Base-by-base conservation (phyloP, 2,797 vertebrate species). In the Melanogrammus aeglefinus region DNA sequence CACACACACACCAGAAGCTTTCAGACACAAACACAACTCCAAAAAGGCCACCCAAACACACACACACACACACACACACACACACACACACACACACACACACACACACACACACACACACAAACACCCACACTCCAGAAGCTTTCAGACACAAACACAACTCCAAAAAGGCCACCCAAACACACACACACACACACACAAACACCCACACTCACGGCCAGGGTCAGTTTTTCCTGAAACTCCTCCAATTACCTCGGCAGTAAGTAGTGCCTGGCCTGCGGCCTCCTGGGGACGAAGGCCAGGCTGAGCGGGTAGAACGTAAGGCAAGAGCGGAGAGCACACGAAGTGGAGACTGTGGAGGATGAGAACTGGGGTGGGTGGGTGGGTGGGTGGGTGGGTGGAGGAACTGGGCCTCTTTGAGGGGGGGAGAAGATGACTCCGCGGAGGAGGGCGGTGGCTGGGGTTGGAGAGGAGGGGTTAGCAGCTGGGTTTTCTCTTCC, bases 161-260 rank as follows among this genome's bases (percentile, higher is more conserved):
- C 47, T 51, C 47, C 18, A 51, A 51, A n/a, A 51, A 16, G 18
- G 16, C 14, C 4, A 51, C 18, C 7, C 38, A 77, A 14, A 66
- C 4, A 41, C 21, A 47, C 39, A 0, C 47, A 12, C 51, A 72
- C 77, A 76, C 77, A 80, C 36, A 78, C 0, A 77, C 24, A 72
- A 74, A 36, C 69, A 69, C 21, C 27, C 85, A 85, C 83, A 85
- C 83, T 76, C 78, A 85, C 76, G 84, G 79, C 83, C 78, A 77
- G 86, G 91, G 87, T 92, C 88, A 90, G 88, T 81, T 86, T 87
- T 82, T 88, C 83, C 86, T 88, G 87, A 91, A 90, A 91, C 85
- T 88, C 89, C 91, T 89, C 90, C 92, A 93, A 92, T 93, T 92
- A 92, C 91, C 89, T 86, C 83, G 85, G 90, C 87, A 88, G 91